Evolutionary conservation across 2,888 invertebrate genomes (phyloP).

Genomic region (Pasiphila rectangulata): DNA sequence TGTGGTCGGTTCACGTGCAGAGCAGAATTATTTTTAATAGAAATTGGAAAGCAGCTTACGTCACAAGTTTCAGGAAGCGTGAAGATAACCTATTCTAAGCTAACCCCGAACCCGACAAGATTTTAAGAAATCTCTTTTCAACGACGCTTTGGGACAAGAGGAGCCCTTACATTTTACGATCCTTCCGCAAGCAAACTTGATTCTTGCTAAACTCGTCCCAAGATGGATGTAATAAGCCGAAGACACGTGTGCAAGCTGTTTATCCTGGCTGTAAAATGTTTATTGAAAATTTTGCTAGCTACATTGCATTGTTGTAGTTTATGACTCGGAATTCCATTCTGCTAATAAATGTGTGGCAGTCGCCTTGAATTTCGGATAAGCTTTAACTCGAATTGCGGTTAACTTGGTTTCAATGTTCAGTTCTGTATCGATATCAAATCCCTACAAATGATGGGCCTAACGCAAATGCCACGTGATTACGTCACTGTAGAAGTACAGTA

Average conservation of each 20-base stretch:
- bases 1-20: neutral
- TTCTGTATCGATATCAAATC: neutral
- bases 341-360: neutral
- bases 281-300: slow-evolving; percentile 16
- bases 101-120: slow-evolving; percentile 6
- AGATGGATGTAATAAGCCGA: slow-evolving; percentile 13
- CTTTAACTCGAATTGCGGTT: neutral
- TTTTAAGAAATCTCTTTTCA: slow-evolving; percentile 29
- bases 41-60: neutral
- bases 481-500: slow-evolving; percentile 1
- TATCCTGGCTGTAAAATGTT: slow-evolving; percentile 14
- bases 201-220: slow-evolving; percentile 20
- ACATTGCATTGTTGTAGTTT: slow-evolving; percentile 8
- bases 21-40: slow-evolving; percentile 1
- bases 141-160: slow-evolving; percentile 33
- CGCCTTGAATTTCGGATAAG: neutral
- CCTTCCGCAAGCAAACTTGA: slow-evolving; percentile 17
- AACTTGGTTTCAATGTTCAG: neutral
- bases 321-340: neutral
- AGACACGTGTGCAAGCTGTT: slow-evolving; percentile 17
- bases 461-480: slow-evolving; percentile 3
- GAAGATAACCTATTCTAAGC: neutral
- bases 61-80: neutral
- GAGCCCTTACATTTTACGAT: slow-evolving; percentile 47
- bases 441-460: neutral